Percentiles rank a stretch among this genome's conserved stretches.
Conservation (phyloP, 1,140 invertebrate genomes). For the Stegodyphus dumicola region DNA sequence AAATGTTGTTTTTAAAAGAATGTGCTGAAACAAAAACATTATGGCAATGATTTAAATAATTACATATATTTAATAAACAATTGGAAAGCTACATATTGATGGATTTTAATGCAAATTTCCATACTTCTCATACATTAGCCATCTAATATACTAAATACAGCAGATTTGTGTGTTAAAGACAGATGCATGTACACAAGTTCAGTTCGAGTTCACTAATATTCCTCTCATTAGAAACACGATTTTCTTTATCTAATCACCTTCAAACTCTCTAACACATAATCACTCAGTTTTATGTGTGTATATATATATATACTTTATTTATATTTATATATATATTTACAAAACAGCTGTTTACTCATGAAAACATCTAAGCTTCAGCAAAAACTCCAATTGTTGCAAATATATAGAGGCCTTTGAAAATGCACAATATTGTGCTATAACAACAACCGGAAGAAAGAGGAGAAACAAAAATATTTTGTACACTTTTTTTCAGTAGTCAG, state of each 20-base stretch:
- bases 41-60: no score
- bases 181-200: no score
- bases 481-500: conserved; percentile 26
- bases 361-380: conserved; percentile 46
- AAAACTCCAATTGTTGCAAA: conserved; percentile 37
- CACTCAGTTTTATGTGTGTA: conserved; percentile 37
- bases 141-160: no score
- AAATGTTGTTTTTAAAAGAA: no score
- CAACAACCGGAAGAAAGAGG: conserved; percentile 46
- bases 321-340: conserved; percentile 54
- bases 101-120: neutral
- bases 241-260: no score
- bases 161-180: no score
- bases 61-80: no score
- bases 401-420: conserved; percentile 28
- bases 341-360: conserved; percentile 56
- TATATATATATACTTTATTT: conserved; percentile 44
- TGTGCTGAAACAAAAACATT: no score
- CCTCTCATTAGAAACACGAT: no score
- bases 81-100: neutral
- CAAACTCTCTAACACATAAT: neutral
- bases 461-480: conserved; percentile 46
- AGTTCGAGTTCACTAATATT: no score
- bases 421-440: conserved; percentile 32
- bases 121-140: no score